Conservation (phyloP, 2,888 invertebrate species). For the Pemphredon lugubris region DNA sequence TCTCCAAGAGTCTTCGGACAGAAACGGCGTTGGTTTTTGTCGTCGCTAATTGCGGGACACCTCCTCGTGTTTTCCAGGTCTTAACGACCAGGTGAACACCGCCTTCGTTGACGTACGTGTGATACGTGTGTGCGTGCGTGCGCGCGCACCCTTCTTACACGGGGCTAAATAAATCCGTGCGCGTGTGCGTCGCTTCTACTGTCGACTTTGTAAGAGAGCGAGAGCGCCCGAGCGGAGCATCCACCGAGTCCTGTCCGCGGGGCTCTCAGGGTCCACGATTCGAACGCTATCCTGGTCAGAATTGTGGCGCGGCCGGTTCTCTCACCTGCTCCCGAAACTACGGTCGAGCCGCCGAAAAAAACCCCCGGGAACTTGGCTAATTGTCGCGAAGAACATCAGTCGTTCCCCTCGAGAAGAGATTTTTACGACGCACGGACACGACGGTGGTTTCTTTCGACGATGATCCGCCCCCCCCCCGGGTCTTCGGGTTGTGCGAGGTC, state of each 20-base stretch:
- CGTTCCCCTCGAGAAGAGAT: slow-evolving; percentile 10
- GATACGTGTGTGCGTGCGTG: neutral
- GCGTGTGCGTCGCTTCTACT: neutral
- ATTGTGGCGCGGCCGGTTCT: slow-evolving; percentile 2
- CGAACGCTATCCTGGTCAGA: slow-evolving; percentile 7
- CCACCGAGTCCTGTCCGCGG: neutral
- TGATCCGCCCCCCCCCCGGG: too few relatives aligned
- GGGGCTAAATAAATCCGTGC: neutral
- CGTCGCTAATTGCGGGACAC: slow-evolving; percentile 64
- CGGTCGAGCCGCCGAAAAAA: slow-evolving; percentile 17
- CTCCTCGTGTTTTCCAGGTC: slow-evolving; percentile 57
- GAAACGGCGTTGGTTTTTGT: slow-evolving; percentile 56
- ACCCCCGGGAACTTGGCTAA: slow-evolving; percentile 40
- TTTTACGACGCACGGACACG: slow-evolving; percentile 28
- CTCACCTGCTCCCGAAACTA: slow-evolving; percentile 51
- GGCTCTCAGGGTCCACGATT: neutral
- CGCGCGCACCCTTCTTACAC: neutral
- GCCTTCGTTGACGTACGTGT: slow-evolving; percentile 3
- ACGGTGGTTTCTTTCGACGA: slow-evolving; percentile 15
- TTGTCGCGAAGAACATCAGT: slow-evolving; percentile 43
- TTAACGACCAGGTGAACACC: slow-evolving; percentile 61
- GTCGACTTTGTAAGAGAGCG: neutral
- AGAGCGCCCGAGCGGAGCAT: slow-evolving; percentile 2
- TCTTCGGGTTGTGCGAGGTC: too few relatives aligned
- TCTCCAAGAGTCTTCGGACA: slow-evolving; percentile 9